Percentiles rank a stretch among this genome's conserved stretches.
These are phyloP conservation scores for Dallia pectoralis DNA, from an alignment of 2,797 vertebrate genomes.

Conservation along the genomic window DNA sequence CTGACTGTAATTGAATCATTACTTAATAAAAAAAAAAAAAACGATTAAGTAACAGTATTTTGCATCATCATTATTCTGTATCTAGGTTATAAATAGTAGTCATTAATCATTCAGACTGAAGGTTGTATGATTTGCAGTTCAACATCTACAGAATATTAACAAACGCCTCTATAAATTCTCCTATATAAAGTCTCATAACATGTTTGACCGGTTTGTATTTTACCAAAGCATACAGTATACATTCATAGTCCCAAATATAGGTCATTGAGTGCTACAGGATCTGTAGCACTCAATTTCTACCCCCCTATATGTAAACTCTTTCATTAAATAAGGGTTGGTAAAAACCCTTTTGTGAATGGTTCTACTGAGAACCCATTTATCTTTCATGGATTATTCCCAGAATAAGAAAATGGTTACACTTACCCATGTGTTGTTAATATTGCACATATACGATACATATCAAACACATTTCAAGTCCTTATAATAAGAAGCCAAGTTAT, in stretches of 20 bases:
- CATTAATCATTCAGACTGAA: background rate
- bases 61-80: background rate
- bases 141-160: background rate
- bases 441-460: too few relatives aligned
- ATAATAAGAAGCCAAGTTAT: too few relatives aligned
- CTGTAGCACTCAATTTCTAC: too few relatives aligned
- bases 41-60: background rate
- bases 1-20: conserved; percentile 12
- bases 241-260: conserved; percentile 5
- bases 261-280: background rate
- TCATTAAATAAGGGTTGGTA: too few relatives aligned
- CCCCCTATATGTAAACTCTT: too few relatives aligned
- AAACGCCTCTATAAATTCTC: background rate
- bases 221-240: background rate
- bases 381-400: too few relatives aligned
- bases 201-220: background rate
- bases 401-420: too few relatives aligned
- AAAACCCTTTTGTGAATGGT: too few relatives aligned
- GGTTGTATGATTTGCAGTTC: background rate
- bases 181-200: conserved; percentile 1
- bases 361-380: too few relatives aligned
- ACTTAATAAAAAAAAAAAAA: background rate
- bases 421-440: too few relatives aligned
- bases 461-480: too few relatives aligned
- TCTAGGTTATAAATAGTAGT: background rate